A percentile compares a stretch with the other conserved stretches of the same genome.
Conservation (phyloP, 2,113 vertebrate genomes). For the Chloropsis hardwickii region DNA sequence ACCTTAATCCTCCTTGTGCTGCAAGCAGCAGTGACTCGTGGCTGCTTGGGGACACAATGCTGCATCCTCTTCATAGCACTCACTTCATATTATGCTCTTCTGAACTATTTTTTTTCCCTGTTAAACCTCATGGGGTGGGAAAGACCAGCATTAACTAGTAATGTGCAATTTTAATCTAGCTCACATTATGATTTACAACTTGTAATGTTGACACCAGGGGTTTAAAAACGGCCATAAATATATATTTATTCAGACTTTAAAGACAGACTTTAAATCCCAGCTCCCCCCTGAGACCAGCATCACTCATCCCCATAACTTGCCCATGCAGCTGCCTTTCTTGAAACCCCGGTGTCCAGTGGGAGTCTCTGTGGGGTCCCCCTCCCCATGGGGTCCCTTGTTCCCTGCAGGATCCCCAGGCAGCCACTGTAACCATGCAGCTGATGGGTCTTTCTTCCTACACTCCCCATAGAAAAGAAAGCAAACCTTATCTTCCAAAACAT, state of each 20-base stretch:
- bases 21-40: not conserved
- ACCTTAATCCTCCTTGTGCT: not conserved
- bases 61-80: not conserved
- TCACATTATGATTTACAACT: rapidly evolving
- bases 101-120: not conserved
- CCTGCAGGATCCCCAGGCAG: not conserved
- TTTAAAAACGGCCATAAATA: not conserved
- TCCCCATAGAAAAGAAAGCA: not conserved
- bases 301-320: not conserved
- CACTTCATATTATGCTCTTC: not conserved
- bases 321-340: not conserved
- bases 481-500: not conserved
- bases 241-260: not conserved
- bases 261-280: not conserved
- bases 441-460: not conserved
- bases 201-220: not conserved
- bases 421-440: rapidly evolving
- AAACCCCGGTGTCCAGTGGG: rapidly evolving
- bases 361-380: not conserved
- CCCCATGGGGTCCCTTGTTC: not conserved
- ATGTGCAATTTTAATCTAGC: not conserved
- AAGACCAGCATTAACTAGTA: not conserved
- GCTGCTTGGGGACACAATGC: not conserved
- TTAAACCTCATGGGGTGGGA: not conserved
- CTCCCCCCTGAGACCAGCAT: not conserved